Evolutionary conservation across 2,888 invertebrate genomes (phyloP).

Genomic region (Idaea aversata): DNA sequence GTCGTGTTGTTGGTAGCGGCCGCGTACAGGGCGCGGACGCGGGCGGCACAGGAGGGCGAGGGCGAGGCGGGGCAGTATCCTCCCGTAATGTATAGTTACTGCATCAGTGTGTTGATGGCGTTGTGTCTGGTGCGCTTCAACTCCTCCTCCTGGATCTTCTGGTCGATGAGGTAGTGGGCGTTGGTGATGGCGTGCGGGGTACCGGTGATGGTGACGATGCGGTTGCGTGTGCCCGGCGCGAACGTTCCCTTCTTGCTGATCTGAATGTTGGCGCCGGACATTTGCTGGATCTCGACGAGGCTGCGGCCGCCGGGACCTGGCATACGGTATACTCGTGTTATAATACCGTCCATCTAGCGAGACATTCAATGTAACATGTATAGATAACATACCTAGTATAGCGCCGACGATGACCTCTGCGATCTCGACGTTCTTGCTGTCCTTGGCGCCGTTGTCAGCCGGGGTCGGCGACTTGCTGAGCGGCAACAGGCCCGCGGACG

Average conservation of each 20-base stretch:
- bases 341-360: too few species aligned
- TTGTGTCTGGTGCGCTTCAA: conserved; percentile 95
- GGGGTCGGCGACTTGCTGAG: conserved; percentile 90
- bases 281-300: conserved; percentile 97
- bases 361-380: background rate
- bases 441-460: conserved; percentile 88
- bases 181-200: conserved; percentile 92
- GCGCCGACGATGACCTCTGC: conserved; percentile 98
- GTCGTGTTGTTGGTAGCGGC: too few species aligned
- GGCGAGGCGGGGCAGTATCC: background rate
- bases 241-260: conserved; percentile 99
- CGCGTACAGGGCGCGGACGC: too few species aligned
- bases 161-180: conserved; percentile 97
- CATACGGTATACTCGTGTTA: background rate
- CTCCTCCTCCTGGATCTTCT: conserved; percentile 97
- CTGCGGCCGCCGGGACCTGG: conserved; percentile 96
- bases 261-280: conserved; percentile 98
- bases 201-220: conserved; percentile 97
- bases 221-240: conserved; percentile 97
- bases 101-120: conserved; percentile 86
- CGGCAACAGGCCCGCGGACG: conserved; percentile 86
- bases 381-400: conserved; percentile 87
- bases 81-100: conserved; percentile 68
- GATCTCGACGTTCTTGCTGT: conserved; percentile 95
- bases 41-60: background rate